Evolutionary conservation across 2,888 invertebrate genomes (phyloP), one percentile per base, ranked within the genome.

Genomic region (Mellilla xanthometata): DNA sequence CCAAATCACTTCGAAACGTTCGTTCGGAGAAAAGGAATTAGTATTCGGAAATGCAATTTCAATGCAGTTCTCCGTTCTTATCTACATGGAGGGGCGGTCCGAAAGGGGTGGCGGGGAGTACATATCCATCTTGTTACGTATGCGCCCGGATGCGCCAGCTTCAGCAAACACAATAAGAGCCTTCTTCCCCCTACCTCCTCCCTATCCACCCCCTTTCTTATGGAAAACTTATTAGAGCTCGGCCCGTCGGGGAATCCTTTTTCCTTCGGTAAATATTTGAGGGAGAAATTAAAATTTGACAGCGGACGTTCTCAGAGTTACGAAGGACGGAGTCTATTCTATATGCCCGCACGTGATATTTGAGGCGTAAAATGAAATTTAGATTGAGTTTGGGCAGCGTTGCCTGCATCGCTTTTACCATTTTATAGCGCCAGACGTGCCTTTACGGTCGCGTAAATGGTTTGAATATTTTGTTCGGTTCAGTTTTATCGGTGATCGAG

Each of bases 241-340:
- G 81, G 82, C 81, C 87, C 87, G 81, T 75, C 78, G 78, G 86
- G 85, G 88, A 88, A 89, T 88, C 89, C 89, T 88, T 89, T 89
- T 88, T 88, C 88, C 87, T 83, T 82, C 81, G 83, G 88, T 85
- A 89, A 89, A 89, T 89, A 88, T 89, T 89, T 89, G 89, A 89
- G 81, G 77, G 82, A 88, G 89, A 88, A 89, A 89, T 88, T 89
- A 89, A 89, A 89, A 89, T 88, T 89, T 88, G 88, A 89, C 88
- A 87, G 86, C 87, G 47, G 47, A 41, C 47, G 85, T 74, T 81
- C 73, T 69, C 55, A 61, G 72, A 75, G 76, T 69, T 70, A 74
- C 76, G 77, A 71, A 79, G 81, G 79, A 77, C 78, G 76, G 60
- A 75, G 75, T 74, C 77, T 76, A 79, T 80, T 81, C 80, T 86